Evolutionary conservation across 1,140 invertebrate species (phyloP).

Genomic region (Trachelipus rathkii): DNA sequence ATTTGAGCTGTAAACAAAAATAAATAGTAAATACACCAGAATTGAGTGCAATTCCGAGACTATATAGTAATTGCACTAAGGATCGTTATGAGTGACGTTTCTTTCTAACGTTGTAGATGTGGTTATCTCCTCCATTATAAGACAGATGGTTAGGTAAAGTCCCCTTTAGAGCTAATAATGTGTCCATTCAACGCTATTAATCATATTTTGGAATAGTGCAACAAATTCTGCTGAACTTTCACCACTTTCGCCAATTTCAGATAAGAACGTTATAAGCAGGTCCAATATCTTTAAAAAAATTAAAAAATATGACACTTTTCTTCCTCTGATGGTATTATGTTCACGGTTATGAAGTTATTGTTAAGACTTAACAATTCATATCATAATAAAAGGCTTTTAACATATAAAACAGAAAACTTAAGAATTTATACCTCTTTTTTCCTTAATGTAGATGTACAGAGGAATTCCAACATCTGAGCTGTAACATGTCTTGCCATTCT

Average conservation of each 20-base stretch:
- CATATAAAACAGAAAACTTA: no score
- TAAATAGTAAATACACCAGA: no score
- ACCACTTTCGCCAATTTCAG: conserved; percentile 75
- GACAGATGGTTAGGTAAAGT: conserved; percentile 73
- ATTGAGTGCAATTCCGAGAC: no score
- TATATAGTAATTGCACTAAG: conserved; percentile 65
- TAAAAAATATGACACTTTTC: no score
- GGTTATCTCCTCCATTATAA: conserved; percentile 82
- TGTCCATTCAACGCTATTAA: conserved; percentile 50
- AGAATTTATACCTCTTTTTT: conserved; percentile 47
- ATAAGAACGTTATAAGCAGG: conserved; percentile 79
- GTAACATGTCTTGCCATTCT: conserved; percentile 80
- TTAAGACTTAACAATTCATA: no score
- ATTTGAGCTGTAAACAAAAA: no score
- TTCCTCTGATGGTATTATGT: no score
- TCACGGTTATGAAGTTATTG: no score
- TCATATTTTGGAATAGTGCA: conserved; percentile 75
- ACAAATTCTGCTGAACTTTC: conserved; percentile 90
- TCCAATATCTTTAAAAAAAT: conserved; percentile 79
- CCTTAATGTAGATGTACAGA: conserved; percentile 56
- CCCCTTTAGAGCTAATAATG: conserved; percentile 60
- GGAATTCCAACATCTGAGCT: conserved; percentile 78
- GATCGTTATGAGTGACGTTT: conserved; percentile 84
- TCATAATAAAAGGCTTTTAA: no score
- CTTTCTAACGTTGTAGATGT: conserved; percentile 78